These are phyloP conservation scores for Sarcophilus harrisii DNA, from an alignment of 2,797 vertebrate genomes.

Conservation along the genomic window DNA sequence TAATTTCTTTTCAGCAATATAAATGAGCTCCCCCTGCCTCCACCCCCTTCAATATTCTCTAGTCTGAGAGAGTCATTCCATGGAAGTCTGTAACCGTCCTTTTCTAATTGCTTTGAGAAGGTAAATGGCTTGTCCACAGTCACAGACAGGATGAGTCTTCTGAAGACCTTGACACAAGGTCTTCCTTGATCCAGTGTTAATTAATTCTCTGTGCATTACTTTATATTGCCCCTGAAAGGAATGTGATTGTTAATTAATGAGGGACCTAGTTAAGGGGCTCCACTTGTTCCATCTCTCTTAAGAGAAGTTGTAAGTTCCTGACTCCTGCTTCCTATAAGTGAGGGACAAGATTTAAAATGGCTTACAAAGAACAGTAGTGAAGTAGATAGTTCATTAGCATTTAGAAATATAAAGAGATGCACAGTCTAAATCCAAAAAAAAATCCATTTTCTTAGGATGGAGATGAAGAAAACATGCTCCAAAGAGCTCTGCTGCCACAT, in stretches of 20 bases:
- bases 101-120: neutral
- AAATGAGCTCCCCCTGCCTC: neutral
- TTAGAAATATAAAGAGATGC: neutral
- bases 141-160: neutral
- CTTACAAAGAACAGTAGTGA: neutral
- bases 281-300: neutral
- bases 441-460: neutral
- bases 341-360: neutral
- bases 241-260: neutral
- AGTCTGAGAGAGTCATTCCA: neutral
- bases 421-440: neutral
- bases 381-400: neutral
- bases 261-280: neutral
- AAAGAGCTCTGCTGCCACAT: neutral
- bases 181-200: neutral
- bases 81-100: neutral
- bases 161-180: neutral
- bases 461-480: neutral
- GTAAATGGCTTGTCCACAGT: neutral
- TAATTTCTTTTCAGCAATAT: neutral
- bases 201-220: no score
- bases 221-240: neutral
- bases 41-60: neutral
- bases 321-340: neutral
- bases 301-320: neutral